Base-by-base conservation (phyloP, 2,888 invertebrate species). In the Ormyrus thymus region DNA sequence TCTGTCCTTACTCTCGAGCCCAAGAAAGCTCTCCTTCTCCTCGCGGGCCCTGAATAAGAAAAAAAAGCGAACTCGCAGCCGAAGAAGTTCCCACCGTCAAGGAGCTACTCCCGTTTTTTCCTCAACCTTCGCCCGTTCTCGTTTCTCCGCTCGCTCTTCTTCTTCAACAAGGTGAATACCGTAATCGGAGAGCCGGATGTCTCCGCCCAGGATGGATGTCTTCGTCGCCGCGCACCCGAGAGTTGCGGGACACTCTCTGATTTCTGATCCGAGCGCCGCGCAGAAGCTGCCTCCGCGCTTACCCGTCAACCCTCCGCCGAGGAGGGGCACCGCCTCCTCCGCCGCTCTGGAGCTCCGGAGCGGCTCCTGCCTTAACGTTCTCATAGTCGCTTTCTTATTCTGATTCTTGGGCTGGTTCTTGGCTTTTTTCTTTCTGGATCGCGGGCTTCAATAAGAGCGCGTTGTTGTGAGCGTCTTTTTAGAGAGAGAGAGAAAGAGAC, bases 121-220 rank as follows among this genome's bases (percentile, higher is more conserved):
- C 81, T 82, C 79, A 72, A 82, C 81, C 79, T 77, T 29, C 29
- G 15, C 29, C 9, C 46, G 15, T 50, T 64, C 46, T 71, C 71
- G 43, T 55, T 53, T 78, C 58, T 68, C 74, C 64, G 46, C 74
- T 53, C 15, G 55, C 3, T 29, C 77, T 75, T 70, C 77, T 75
- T 70, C 76, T 79, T 76, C 72, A 78, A 81, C 78, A 6, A 83
- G 82, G 81, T 87, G 88, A 89, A 89, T 88, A 83, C 84, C 29
- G 89, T 88, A 89, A 90, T 86, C 86, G 84, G 90, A 90, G 88
- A 88, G 29, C 90, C 90, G 90, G 90, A 90, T 90, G 90, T 90
- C 84, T 82, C 87, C 89, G 90, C 90, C 90, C 90, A 89, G 88
- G 88, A 88, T 87, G 83, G 81, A 79, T 82, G 76, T 84, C 84